Evolutionary conservation across 1,140 invertebrate genomes (phyloP).

Genomic region (Platyscapa corneri): DNA sequence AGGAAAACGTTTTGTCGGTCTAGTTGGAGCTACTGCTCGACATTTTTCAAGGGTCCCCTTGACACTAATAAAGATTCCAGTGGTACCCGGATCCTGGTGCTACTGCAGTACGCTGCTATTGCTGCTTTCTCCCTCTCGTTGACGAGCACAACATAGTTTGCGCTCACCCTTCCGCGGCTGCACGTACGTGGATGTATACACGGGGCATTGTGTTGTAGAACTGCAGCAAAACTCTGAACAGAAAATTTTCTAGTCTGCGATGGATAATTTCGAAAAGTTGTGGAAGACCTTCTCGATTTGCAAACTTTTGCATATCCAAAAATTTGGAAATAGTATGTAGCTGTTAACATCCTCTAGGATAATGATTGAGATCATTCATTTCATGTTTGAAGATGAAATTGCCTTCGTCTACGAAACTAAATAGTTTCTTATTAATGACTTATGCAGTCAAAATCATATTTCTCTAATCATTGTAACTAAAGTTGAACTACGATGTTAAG

Average conservation of each 20-base stretch:
- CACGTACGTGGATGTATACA: not conserved
- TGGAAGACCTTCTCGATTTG: no score
- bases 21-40: slow-evolving; percentile 48
- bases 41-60: slow-evolving; percentile 62
- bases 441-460: no score
- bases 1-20: slow-evolving; percentile 57
- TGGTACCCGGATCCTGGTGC: slow-evolving; percentile 51
- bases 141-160: slow-evolving; percentile 61
- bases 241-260: not conserved
- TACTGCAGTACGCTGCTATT: slow-evolving; percentile 4
- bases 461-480: no score
- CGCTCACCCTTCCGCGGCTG: not conserved
- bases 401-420: no score
- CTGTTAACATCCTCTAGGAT: no score
- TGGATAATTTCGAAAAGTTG: not conserved
- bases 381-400: no score
- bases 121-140: slow-evolving; percentile 33
- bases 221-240: not conserved
- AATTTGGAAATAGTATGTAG: no score
- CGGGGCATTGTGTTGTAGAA: not conserved
- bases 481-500: no score
- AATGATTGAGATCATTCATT: no score
- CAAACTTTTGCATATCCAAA: no score
- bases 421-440: no score
- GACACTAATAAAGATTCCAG: slow-evolving; percentile 66